phyloP scores from a whole-genome alignment of 2,888 invertebrate species.

The Hirudinaria manillensis region DNA sequence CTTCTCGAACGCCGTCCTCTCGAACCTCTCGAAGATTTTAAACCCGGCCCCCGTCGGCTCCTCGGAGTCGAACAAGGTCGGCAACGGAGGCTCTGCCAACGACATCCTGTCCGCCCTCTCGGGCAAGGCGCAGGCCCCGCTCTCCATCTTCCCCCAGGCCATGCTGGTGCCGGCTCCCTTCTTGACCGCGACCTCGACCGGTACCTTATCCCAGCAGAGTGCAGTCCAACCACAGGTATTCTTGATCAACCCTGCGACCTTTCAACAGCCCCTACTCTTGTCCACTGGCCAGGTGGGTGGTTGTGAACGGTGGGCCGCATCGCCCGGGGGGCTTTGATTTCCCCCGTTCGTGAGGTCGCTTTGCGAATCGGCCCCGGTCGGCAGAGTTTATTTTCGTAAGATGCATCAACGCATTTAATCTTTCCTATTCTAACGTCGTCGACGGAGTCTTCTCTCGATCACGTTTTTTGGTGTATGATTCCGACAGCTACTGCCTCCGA shows the following conservation, averaged over 20 bases:
- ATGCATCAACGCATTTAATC: too few species aligned
- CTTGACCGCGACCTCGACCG: slow-evolving; percentile 6
- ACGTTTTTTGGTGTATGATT: background rate
- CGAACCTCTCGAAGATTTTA: background rate
- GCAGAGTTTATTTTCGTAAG: too few species aligned
- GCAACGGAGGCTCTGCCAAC: background rate
- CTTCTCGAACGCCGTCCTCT: background rate
- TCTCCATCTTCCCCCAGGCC: background rate
- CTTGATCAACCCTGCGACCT: slow-evolving; percentile 25
- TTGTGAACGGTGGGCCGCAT: too few species aligned
- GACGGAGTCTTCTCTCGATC: background rate
- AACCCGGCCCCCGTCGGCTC: background rate
- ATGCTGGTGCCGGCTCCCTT: slow-evolving; percentile 5
- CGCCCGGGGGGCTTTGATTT: too few species aligned
- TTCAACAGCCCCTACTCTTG: slow-evolving; percentile 21
- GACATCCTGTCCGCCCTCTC: background rate
- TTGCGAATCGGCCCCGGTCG: too few species aligned
- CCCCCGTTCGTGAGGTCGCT: too few species aligned
- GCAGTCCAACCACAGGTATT: slow-evolving; percentile 24
- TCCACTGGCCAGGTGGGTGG: slow-evolving; percentile 28
- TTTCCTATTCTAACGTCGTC: too few species aligned
- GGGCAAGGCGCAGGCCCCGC: background rate
- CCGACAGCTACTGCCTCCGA: background rate
- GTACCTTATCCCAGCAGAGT: background rate
- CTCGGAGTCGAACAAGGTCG: background rate